These are phyloP conservation scores for Perizoma affinitatum DNA, from an alignment of 2,888 invertebrate genomes.

Conservation along the genomic window DNA sequence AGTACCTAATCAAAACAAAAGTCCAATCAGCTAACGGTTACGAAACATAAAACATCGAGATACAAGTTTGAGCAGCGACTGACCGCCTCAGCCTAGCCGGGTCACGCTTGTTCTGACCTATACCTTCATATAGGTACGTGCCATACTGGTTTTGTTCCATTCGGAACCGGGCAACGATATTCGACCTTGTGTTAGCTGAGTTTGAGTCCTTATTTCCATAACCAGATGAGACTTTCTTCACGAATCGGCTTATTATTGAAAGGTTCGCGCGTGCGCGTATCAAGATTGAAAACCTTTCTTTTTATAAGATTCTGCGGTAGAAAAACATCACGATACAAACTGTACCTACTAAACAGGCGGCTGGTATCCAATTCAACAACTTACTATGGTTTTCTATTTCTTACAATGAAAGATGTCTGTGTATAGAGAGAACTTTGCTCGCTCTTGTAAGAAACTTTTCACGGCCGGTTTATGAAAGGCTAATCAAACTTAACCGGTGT, in stretches of 20 bases:
- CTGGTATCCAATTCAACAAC: too few relatives aligned
- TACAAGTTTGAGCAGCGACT: slow-evolving; percentile 55
- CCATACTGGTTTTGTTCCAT: slow-evolving; percentile 71
- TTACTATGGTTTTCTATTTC: too few relatives aligned
- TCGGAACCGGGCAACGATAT: slow-evolving; percentile 41
- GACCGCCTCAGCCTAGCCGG: slow-evolving; percentile 56
- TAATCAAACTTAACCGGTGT: too few relatives aligned
- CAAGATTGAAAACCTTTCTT: slow-evolving; percentile 40
- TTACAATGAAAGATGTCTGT: too few relatives aligned
- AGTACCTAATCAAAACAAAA: slow-evolving; percentile 25
- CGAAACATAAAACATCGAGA: slow-evolving; percentile 58
- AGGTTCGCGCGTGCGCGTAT: slow-evolving; percentile 46
- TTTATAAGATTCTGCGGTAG: slow-evolving; percentile 10
- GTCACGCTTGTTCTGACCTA: slow-evolving; percentile 76
- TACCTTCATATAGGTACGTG: slow-evolving; percentile 63
- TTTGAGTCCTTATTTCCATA: slow-evolving; percentile 50
- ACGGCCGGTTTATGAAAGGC: too few relatives aligned
- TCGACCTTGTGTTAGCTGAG: slow-evolving; percentile 47
- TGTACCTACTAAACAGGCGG: too few relatives aligned
- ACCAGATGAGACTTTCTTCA: slow-evolving; percentile 57
- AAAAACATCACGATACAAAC: not conserved
- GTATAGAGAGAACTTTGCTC: too few relatives aligned
- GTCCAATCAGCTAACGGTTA: slow-evolving; percentile 45
- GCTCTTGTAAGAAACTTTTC: too few relatives aligned
- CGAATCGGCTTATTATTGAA: slow-evolving; percentile 49